Evolutionary conservation across 2,888 invertebrate genomes (phyloP).

Genomic region (Andrena hattorfiana): DNA sequence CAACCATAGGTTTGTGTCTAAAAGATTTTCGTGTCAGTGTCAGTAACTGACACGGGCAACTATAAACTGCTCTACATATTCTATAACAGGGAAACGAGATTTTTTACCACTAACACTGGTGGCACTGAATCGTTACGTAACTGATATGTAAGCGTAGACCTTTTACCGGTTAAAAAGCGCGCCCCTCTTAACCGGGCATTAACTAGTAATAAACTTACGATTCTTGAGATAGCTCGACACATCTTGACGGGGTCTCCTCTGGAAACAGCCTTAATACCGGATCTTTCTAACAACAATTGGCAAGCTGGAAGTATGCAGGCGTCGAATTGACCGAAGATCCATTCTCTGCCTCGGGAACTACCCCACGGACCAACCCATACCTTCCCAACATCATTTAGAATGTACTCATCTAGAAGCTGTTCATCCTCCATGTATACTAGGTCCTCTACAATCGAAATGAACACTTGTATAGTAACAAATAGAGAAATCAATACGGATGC

Average conservation of each 20-base stretch:
- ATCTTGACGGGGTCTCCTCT: constrained; percentile 91
- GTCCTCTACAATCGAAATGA: constrained; percentile 88
- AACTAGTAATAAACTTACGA: constrained; percentile 84
- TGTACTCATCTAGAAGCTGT: constrained; percentile 90
- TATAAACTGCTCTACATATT: too few species aligned
- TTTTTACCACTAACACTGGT: too few species aligned
- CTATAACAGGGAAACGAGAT: too few species aligned
- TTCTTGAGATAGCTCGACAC: constrained; percentile 90
- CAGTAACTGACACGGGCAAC: too few species aligned
- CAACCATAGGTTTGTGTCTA: too few species aligned
- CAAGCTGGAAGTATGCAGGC: constrained; percentile 89
- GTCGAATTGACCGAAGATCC: constrained; percentile 94
- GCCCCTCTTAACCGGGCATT: background rate
- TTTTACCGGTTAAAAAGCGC: background rate
- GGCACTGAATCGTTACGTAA: too few species aligned
- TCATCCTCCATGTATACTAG: constrained; percentile 91
- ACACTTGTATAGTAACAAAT: background rate
- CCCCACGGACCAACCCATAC: constrained; percentile 93
- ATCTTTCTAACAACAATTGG: constrained; percentile 90
- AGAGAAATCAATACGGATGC: background rate
- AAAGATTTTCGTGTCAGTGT: too few species aligned
- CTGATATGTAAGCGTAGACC: too few species aligned
- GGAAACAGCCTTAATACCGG: constrained; percentile 85
- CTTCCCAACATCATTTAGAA: constrained; percentile 93
- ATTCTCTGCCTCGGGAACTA: constrained; percentile 91